Conservation (phyloP, 2,888 invertebrate genomes). For the Trichacis sp. region DNA sequence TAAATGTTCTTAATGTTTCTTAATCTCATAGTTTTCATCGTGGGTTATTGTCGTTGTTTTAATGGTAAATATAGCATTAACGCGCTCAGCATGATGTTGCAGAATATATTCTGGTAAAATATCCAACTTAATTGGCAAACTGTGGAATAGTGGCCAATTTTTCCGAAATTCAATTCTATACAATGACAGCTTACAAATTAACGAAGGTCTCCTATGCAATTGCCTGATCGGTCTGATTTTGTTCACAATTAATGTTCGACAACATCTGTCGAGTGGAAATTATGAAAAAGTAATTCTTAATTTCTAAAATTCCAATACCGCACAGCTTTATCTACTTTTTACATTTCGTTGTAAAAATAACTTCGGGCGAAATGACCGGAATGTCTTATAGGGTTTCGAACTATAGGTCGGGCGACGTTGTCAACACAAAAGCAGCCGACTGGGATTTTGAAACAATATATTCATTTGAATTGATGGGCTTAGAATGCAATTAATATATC, state of each 20-base stretch:
- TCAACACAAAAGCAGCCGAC: slow-evolving; percentile 5
- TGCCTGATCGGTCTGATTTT: slow-evolving; percentile 22
- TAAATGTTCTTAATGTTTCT: no score
- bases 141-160: no score
- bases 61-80: no score
- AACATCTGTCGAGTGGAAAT: neutral
- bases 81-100: no score
- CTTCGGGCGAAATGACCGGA: slow-evolving; percentile 16
- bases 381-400: slow-evolving; percentile 18
- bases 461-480: neutral
- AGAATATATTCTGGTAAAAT: no score
- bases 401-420: slow-evolving; percentile 6
- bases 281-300: slow-evolving; percentile 1
- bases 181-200: slow-evolving; percentile 4
- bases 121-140: no score
- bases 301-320: neutral
- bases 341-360: slow-evolving; percentile 16
- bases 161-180: slow-evolving; percentile 26
- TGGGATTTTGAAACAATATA: neutral
- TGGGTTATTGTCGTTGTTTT: no score
- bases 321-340: neutral
- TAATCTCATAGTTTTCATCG: no score
- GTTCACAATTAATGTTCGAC: slow-evolving; percentile 8
- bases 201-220: slow-evolving; percentile 17
- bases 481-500: neutral